Evolutionary conservation across 2,888 invertebrate species (phyloP), one percentile per base, ranked within the genome.

Genomic region (Zhengitettix transpicula): DNA sequence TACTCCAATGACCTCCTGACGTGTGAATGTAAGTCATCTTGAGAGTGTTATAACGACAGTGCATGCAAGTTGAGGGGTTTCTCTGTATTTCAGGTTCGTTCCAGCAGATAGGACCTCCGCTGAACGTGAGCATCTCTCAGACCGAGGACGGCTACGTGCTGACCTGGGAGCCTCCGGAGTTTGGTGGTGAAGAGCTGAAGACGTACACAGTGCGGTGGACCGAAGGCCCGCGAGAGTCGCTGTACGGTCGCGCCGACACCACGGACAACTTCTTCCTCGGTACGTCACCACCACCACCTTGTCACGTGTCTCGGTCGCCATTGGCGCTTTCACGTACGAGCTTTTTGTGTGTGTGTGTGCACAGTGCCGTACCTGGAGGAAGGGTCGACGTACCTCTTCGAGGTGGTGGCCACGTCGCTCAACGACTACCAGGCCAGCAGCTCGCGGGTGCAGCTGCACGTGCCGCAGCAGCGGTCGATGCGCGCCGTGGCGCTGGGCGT

Each of bases 111-210:
- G 78, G 79, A 54, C 78, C 81, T 58, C 86, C 84, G 7, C 73
- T 79, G 68, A 85, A 87, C 70, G 81, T 93, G 59, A 80, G 81
- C 58, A 83, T 87, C 58, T 78, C 81, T 41, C 78, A 83, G 60
- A 82, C 85, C 54, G 81, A 81, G 57, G 85, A 85, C 63, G 90
- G 89, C 40, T 87, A 87, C 72, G 74, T 87, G 59, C 81, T 92
- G 52, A 82, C 83, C 61, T 89, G 89, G 89, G 77, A 81, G 62
- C 79, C 79, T 59, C 85, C 87, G 1, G 75, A 75, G 40, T 75
- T 77, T 60, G 82, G 80, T 0, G 72, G 75, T 62, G 79, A 80
- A 41, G 73, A 73, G 51, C 71, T 85, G 40, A 75, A 81, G 60
- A 72, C 79, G 53, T 89, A 88, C 69, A 74, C 80, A 9, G 79